Evolutionary conservation across 2,888 invertebrate species (phyloP).

Genomic region (Tenthredo distinguenda): DNA sequence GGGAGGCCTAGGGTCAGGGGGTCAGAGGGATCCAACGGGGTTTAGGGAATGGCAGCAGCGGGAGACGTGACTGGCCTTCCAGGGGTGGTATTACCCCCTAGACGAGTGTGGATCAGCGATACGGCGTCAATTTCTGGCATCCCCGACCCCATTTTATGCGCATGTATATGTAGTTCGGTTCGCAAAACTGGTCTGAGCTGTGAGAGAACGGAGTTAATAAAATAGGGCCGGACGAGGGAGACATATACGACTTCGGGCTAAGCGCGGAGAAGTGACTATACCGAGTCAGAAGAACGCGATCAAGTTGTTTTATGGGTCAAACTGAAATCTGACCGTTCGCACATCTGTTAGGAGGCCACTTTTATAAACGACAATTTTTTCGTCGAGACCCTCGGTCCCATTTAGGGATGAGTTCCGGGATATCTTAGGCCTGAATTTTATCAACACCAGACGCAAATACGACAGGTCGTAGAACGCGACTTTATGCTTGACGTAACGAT

Average conservation of each 20-base stretch:
- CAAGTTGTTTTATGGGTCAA: conserved; percentile 23
- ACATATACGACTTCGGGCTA: conserved; percentile 3
- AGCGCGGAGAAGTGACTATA: neutral
- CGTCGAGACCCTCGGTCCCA: neutral
- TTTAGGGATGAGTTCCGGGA: neutral
- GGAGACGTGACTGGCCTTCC: conserved; percentile 73
- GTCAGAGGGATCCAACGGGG: conserved; percentile 59
- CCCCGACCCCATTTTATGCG: neutral
- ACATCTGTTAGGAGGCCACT: conserved; percentile 10
- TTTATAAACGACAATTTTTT: neutral
- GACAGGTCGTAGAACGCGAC: neutral
- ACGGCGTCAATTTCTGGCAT: conserved; percentile 69
- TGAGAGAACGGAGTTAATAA: conserved; percentile 28
- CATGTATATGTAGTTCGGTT: conserved; percentile 21
- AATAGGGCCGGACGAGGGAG: neutral
- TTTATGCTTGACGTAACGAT: neutral
- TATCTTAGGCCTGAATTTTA: neutral
- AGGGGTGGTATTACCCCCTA: conserved; percentile 70
- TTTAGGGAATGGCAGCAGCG: conserved; percentile 66
- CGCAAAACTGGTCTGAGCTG: neutral
- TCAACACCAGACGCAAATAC: neutral
- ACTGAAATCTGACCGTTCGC: conserved; percentile 35
- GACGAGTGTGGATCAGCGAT: conserved; percentile 73
- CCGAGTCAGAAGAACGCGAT: conserved; percentile 5
- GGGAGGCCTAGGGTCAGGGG: conserved; percentile 56